Base-by-base conservation (phyloP, 1,140 invertebrate species). In the Zophobas morio region DNA sequence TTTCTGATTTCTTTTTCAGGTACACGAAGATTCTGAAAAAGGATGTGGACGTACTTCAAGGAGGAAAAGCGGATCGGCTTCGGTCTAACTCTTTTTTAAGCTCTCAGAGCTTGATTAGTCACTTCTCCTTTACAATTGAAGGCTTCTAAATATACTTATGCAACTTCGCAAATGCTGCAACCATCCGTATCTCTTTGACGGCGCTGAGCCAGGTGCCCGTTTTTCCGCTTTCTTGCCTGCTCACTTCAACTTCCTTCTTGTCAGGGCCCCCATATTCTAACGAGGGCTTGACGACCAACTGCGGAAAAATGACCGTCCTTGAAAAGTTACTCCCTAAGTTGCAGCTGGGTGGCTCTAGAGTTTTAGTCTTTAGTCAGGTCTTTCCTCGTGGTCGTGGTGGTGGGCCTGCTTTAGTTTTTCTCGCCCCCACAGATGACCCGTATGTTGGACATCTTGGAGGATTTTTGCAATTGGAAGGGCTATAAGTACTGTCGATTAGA, bases 361-460 rank as follows among this genome's bases (percentile, higher is more conserved):
- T 99, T 5, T 88, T 99, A 0, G 96, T 99, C 81, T 99, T 99
- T 89, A n/a, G n/a, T n/a, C n/a, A n/a, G n/a, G n/a, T n/a, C n/a
- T n/a, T n/a, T n/a, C n/a, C n/a, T n/a, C n/a, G n/a, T n/a, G n/a
- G n/a, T n/a, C n/a, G n/a, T n/a, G n/a, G n/a, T n/a, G n/a, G n/a
- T n/a, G n/a, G n/a, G n/a, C n/a, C n/a, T n/a, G n/a, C n/a, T n/a
- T n/a, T n/a, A n/a, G n/a, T n/a, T n/a, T n/a, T n/a, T n/a, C n/a
- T n/a, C n/a, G n/a, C n/a, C n/a, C n/a, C 98, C 96, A 82, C 98
- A 99, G 87, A 99, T 99, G 98, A 99, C 98, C 0, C 91, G 98
- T 60, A 97, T 99, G 95, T 88, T 99, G 84, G 99, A 99, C 85
- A 99, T 99, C 79, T 87, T 99, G 5, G 99, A 99, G 88, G 99